Evolutionary conservation across 2,113 vertebrate species (phyloP).

Genomic region (Athene cunicularia): DNA sequence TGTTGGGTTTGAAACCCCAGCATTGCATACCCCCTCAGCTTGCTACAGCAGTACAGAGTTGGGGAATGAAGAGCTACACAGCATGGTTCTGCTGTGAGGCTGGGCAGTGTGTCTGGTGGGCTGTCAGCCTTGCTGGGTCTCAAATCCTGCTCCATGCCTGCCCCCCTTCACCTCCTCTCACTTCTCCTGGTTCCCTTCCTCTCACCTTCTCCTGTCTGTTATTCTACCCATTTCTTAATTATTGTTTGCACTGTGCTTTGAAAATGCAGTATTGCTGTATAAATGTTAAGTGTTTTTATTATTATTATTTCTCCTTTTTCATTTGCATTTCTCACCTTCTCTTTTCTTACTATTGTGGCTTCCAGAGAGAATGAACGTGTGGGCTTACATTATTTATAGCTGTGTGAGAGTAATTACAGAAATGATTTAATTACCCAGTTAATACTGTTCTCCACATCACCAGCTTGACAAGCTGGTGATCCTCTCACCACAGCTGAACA

Average conservation of each 20-base stretch:
- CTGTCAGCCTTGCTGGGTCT: neutral
- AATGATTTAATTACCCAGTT: constrained; percentile 73
- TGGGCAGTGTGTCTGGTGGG: neutral
- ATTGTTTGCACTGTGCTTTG: constrained; percentile 35
- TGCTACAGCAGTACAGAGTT: neutral
- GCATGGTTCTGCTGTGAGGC: rapidly evolving
- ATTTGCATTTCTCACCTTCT: constrained; percentile 6
- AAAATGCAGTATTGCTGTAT: constrained; percentile 21
- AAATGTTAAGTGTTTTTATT: constrained; percentile 30
- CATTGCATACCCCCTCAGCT: rapidly evolving
- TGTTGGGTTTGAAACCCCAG: no score
- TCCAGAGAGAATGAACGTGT: constrained; percentile 42
- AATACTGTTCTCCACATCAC: constrained; percentile 30
- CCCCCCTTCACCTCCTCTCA: neutral
- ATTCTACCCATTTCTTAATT: constrained; percentile 29
- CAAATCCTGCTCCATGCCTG: neutral
- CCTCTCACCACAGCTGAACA: neutral
- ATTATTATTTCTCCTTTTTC: constrained; percentile 2
- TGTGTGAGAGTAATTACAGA: constrained; percentile 74
- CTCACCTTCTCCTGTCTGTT: neutral
- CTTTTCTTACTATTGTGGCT: constrained; percentile 37
- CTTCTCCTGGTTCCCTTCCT: neutral
- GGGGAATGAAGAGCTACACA: neutral
- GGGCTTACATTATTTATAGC: constrained; percentile 73
- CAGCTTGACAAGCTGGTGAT: constrained; percentile 13